A percentile compares a stretch with the other conserved stretches of the same genome.
Conservation (phyloP, 2,888 invertebrate species). For the Aplocera efformata region DNA sequence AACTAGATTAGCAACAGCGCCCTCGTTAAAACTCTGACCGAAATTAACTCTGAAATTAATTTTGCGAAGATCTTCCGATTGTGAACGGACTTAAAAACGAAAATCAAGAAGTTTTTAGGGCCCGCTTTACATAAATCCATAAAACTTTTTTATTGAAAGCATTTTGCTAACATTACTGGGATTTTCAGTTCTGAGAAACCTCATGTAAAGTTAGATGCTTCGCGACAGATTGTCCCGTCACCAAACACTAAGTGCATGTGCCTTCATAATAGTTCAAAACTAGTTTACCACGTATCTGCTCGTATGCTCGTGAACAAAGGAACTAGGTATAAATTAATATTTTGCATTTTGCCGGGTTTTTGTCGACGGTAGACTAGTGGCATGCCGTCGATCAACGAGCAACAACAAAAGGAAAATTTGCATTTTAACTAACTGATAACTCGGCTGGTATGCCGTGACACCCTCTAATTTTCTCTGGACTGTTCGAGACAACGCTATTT, state of each 20-base stretch:
- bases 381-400: constrained; percentile 49
- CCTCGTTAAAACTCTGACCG: constrained; percentile 12
- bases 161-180: constrained; percentile 3
- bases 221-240: constrained; percentile 14
- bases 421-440: constrained; percentile 76
- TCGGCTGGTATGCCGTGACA: constrained; percentile 49
- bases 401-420: constrained; percentile 74
- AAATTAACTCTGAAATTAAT: constrained; percentile 21
- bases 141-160: constrained; percentile 14
- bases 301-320: constrained; percentile 1
- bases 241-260: constrained; percentile 18
- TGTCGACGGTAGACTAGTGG: constrained; percentile 34
- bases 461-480: constrained; percentile 56
- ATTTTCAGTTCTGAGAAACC: constrained; percentile 13
- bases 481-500: constrained; percentile 53
- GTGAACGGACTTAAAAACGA: constrained; percentile 8
- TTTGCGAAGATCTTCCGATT: constrained; percentile 16
- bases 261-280: constrained; percentile 21
- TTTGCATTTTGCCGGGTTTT: constrained; percentile 62
- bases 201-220: constrained; percentile 16
- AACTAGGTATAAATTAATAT: constrained; percentile 54
- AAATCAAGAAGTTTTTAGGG: constrained; percentile 11
- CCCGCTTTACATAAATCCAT: constrained; percentile 12
- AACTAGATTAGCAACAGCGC: constrained; percentile 20
- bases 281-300: constrained; percentile 10